Evolutionary conservation across 2,113 vertebrate genomes (phyloP).

Genomic region (Aegotheles bennettii): DNA sequence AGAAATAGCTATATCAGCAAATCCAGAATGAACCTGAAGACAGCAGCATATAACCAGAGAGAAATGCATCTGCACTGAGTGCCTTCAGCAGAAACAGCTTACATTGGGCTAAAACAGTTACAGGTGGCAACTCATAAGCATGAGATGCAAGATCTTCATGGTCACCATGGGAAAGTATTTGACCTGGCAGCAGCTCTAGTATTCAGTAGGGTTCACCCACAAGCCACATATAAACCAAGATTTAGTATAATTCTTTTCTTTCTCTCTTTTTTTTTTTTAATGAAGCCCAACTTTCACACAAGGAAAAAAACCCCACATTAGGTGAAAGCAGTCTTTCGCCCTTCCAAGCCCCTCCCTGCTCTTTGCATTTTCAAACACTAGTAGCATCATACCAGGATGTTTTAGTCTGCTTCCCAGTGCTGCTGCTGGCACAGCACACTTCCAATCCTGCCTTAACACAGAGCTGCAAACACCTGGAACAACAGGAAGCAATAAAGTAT

Average conservation of each 20-base stretch:
- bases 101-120: not conserved
- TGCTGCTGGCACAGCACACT: not conserved
- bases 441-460: not conserved
- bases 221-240: not conserved
- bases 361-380: not conserved
- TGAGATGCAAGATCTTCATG: not conserved
- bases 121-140: not conserved
- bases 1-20: not conserved
- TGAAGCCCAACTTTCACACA: not conserved
- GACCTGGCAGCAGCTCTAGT: not conserved
- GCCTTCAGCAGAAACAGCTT: not conserved
- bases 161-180: not conserved
- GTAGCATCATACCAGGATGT: not conserved
- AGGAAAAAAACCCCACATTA: not conserved
- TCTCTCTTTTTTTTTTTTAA: not conserved
- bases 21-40: not conserved
- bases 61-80: not conserved
- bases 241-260: rapidly evolving
- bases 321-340: not conserved
- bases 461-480: not conserved
- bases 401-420: not conserved
- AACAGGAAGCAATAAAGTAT: not conserved
- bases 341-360: not conserved
- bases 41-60: rapidly evolving
- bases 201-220: not conserved